Conservation (phyloP, 2,888 invertebrate genomes). For the Chrysolina haemoptera region DNA sequence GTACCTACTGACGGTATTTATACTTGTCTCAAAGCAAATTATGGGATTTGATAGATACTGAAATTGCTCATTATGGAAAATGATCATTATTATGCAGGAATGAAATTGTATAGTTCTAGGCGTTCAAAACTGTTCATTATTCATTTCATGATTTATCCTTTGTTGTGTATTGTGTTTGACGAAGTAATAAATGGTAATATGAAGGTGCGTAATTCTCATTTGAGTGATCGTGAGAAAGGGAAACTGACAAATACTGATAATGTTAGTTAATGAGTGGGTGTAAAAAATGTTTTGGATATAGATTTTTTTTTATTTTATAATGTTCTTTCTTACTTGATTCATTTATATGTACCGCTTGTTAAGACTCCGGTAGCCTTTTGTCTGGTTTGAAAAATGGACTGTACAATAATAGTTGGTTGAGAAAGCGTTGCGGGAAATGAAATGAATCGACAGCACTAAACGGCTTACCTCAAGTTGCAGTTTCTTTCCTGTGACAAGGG, state of each 20-base stretch:
- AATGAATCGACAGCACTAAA: no score
- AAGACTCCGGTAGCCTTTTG: no score
- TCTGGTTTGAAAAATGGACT: no score
- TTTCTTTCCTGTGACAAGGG: no score
- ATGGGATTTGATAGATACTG: constrained; percentile 22
- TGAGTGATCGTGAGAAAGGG: background rate
- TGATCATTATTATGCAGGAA: constrained; percentile 29
- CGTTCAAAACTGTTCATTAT: constrained; percentile 18
- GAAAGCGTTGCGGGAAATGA: no score
- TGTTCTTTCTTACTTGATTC: no score
- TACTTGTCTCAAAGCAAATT: constrained; percentile 16
- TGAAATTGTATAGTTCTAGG: constrained; percentile 24
- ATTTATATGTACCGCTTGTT: no score
- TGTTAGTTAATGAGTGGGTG: background rate
- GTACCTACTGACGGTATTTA: constrained; percentile 17
- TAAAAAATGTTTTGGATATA: no score
- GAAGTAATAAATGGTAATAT: background rate
- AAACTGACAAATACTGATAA: background rate
- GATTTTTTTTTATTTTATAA: no score
- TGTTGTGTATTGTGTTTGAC: background rate
- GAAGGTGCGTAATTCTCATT: background rate
- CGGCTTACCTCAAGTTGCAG: no score
- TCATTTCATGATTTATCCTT: constrained; percentile 18
- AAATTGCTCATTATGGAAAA: constrained; percentile 32
- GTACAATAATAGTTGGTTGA: no score